Percentiles rank a stretch among this genome's conserved stretches.
Conservation (phyloP, 2,113 vertebrate species). For the Semnornis frantzii region DNA sequence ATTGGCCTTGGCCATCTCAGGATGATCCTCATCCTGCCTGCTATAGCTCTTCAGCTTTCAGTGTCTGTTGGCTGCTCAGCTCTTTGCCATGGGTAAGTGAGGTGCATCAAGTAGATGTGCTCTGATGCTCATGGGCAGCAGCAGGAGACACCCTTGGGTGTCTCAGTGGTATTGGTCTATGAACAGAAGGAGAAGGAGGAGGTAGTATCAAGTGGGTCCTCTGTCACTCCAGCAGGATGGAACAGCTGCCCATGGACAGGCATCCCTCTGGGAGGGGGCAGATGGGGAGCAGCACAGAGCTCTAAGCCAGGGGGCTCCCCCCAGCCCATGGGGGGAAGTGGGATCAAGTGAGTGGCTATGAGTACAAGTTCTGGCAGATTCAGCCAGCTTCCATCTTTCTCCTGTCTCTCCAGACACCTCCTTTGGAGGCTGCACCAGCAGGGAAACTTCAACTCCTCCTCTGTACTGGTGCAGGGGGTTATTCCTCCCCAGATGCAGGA, state of each 20-base stretch:
- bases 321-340: not conserved
- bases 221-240: not conserved
- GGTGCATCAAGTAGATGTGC: not conserved
- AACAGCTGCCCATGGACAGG: not conserved
- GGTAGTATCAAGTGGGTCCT: not conserved
- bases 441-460: not conserved
- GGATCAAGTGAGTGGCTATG: accelerated
- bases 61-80: not conserved
- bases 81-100: accelerated
- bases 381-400: not conserved
- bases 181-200: not conserved
- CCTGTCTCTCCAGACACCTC: not conserved
- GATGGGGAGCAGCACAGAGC: not conserved
- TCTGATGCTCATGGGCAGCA: not conserved
- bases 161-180: not conserved
- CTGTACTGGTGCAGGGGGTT: no score
- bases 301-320: not conserved
- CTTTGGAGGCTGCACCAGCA: not conserved
- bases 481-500: no score
- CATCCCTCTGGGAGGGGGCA: not conserved
- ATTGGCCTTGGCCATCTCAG: not conserved
- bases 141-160: not conserved
- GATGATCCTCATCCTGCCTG: not conserved
- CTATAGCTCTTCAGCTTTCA: not conserved
- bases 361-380: not conserved